These are phyloP conservation scores for Alectoris magna DNA, from an alignment of 2,797 vertebrate species.

Conservation along the genomic window DNA sequence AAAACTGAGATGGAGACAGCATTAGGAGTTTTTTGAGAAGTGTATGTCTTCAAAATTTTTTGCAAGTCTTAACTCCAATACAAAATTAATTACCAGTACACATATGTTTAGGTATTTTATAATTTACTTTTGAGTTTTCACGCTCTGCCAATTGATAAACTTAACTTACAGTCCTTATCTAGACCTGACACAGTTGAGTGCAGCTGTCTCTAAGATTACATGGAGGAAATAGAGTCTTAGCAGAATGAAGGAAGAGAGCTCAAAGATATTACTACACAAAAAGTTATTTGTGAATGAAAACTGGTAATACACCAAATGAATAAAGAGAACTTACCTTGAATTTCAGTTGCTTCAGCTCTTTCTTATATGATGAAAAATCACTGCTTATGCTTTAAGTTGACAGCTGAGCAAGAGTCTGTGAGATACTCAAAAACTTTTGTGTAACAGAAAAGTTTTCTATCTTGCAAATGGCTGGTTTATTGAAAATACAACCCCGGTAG, in stretches of 20 bases:
- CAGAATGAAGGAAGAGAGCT: constrained; percentile 47
- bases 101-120: constrained; percentile 1
- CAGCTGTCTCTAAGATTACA: constrained; percentile 66
- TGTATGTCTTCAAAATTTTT: neutral
- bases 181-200: constrained; percentile 71
- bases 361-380: constrained; percentile 52
- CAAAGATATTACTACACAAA: constrained; percentile 27
- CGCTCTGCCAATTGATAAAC: constrained; percentile 39
- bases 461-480: neutral
- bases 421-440: constrained; percentile 36
- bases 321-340: constrained; percentile 45
- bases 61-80: neutral
- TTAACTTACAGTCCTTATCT: constrained; percentile 57
- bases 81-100: constrained; percentile 30
- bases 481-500: neutral
- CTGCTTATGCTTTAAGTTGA: constrained; percentile 18
- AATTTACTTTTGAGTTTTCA: constrained; percentile 58
- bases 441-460: neutral
- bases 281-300: constrained; percentile 46
- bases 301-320: constrained; percentile 45
- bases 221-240: constrained; percentile 71
- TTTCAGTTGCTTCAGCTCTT: constrained; percentile 30
- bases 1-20: neutral
- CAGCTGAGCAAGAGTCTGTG: constrained; percentile 15
- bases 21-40: neutral